Evolutionary conservation across 2,888 invertebrate genomes (phyloP).

Genomic region (Amorpha juglandis): DNA sequence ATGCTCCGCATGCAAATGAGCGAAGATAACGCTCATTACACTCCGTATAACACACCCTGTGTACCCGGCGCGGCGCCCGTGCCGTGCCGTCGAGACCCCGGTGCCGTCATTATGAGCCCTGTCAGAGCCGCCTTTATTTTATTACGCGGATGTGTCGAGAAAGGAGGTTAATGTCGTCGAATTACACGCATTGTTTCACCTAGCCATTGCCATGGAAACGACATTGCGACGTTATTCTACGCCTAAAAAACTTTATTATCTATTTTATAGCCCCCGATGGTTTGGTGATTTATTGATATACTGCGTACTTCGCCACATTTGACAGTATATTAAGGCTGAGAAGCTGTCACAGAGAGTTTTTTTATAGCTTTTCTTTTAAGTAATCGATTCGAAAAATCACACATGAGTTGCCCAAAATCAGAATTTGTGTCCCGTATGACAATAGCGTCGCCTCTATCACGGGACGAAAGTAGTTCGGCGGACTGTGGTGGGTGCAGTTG

Average conservation of each 20-base stretch:
- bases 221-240: conserved; percentile 45
- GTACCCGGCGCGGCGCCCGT: conserved; percentile 65
- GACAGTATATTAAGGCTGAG: too few species aligned
- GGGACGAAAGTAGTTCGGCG: too few species aligned
- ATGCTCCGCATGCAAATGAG: conserved; percentile 79
- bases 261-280: background rate
- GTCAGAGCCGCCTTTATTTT: conserved; percentile 73
- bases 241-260: conserved; percentile 21
- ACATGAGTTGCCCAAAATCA: too few species aligned
- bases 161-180: conserved; percentile 76
- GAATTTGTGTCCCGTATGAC: too few species aligned
- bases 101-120: conserved; percentile 66
- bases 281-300: conserved; percentile 10
- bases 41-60: conserved; percentile 49
- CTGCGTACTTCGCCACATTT: too few species aligned
- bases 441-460: too few species aligned
- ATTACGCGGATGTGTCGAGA: conserved; percentile 73
- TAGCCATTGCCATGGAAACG: conserved; percentile 66
- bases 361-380: too few species aligned
- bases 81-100: conserved; percentile 60
- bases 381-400: too few species aligned
- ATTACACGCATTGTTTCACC: conserved; percentile 77
- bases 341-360: too few species aligned
- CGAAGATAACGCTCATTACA: conserved; percentile 79
- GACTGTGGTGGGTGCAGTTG: too few species aligned